Conservation (phyloP, 2,888 invertebrate species). For the Clanis bilineata region DNA sequence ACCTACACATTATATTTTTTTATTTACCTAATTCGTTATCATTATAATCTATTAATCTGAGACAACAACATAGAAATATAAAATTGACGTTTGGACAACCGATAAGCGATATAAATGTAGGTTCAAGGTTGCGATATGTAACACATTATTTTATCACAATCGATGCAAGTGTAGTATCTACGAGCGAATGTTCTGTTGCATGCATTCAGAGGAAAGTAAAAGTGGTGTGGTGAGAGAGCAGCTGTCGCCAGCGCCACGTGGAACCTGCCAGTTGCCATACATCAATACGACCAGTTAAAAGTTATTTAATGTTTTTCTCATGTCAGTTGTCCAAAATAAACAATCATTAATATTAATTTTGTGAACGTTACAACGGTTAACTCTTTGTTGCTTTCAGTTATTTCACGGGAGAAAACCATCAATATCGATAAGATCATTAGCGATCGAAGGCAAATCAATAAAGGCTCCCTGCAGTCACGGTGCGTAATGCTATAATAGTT, state of each 20-base stretch:
- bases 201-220: slow-evolving; percentile 73
- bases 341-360: slow-evolving; percentile 24
- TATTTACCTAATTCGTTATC: background rate
- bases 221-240: slow-evolving; percentile 62
- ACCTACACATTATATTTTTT: background rate
- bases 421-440: slow-evolving; percentile 72
- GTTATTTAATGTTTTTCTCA: background rate
- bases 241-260: slow-evolving; percentile 48
- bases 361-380: slow-evolving; percentile 49
- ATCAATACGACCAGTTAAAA: background rate
- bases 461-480: slow-evolving; percentile 53
- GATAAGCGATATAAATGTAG: background rate
- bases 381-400: slow-evolving; percentile 53
- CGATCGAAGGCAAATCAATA: slow-evolving; percentile 57
- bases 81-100: background rate
- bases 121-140: background rate
- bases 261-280: slow-evolving; percentile 33
- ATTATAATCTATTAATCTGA: background rate
- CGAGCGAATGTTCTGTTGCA: slow-evolving; percentile 33
- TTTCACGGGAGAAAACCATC: slow-evolving; percentile 46
- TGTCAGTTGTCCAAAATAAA: slow-evolving; percentile 11
- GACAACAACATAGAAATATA: background rate
- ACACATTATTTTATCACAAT: background rate
- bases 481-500: slow-evolving; percentile 27
- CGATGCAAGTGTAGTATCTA: slow-evolving; percentile 3